Base-by-base conservation (phyloP, 2,113 vertebrate genomes). In the Mus spicilegus region DNA sequence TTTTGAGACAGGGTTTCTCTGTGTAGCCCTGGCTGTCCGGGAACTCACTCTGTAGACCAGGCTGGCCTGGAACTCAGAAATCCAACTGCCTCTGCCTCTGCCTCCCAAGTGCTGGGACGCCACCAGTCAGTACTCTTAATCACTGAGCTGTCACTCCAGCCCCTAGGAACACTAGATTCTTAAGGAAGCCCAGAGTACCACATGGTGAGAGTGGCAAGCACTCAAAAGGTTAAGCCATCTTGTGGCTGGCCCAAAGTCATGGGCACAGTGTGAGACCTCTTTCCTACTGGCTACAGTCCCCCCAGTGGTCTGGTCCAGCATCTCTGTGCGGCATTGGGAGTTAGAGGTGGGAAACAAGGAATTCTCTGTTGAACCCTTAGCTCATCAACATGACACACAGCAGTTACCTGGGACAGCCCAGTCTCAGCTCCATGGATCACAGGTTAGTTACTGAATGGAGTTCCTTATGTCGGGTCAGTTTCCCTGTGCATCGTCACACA, bases 141-240 rank as follows among this genome's bases (percentile, higher is more conserved):
- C 13, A 4, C 67, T 69, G 30, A 69, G 67, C 67, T 30, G 33
- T 69, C 67, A 33, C 30, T 33, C 30, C 30, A 69, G 4, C 5
- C 28, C 67, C 67, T 26, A 61, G 30, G 39, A 46, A 63, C 26
- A 36, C 20, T 7, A 78, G 58, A n/a, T 49, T n/a, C 11, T 33
- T 42, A 89, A 42, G 56, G 39, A 76, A 42, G 16, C 30, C 46
- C 75, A 67, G 42, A 46, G 7, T 28, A 24, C 39, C 30, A 14
- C 56, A 2, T 0, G 3, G 28, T 22, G 17, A 51, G 28, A n/a
- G 39, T 3, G 17, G 26, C 7, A 7, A 1, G 17, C 10, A 51
- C 42, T 75, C 73, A 28, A 51, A 36, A 67, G 89, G 20, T 33
- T 0, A 9, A 11, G 26, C 36, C 49, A 33, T 8, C 5, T 7